Conservation (phyloP, 2,888 invertebrate genomes). For the Plebejus anna region DNA sequence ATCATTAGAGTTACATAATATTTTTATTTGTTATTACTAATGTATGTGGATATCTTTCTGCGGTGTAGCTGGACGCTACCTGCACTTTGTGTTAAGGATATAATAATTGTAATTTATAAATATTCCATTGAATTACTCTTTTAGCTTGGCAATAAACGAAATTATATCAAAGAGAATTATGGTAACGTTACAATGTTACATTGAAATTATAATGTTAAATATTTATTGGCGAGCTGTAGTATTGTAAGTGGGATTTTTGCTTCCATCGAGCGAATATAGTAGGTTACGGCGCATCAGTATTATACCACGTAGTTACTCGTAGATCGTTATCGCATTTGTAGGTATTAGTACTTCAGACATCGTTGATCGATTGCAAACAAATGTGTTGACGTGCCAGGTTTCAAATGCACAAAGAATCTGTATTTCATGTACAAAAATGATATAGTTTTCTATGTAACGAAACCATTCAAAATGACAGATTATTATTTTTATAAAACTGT, state of each 20-base stretch:
- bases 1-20: background rate
- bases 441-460: background rate
- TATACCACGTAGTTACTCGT: conserved; percentile 51
- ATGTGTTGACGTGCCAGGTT: background rate
- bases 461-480: background rate
- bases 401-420: background rate
- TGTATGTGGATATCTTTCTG: background rate
- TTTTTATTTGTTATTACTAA: background rate
- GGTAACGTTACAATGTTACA: background rate
- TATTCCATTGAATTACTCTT: background rate
- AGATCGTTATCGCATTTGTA: conserved; percentile 50
- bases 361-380: background rate
- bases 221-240: background rate
- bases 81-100: background rate
- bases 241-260: background rate
- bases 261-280: conserved; percentile 18
- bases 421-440: background rate
- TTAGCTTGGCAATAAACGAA: background rate
- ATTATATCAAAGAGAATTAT: conserved; percentile 4
- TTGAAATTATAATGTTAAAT: background rate
- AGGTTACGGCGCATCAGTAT: conserved; percentile 56
- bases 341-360: conserved; percentile 7
- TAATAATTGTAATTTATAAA: background rate
- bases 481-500: conserved; percentile 6
- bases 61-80: background rate